Percentiles rank a stretch among this genome's conserved stretches.
Evolutionary conservation across 2,888 invertebrate genomes (phyloP).

Genomic region (Helobdella robusta): DNA sequence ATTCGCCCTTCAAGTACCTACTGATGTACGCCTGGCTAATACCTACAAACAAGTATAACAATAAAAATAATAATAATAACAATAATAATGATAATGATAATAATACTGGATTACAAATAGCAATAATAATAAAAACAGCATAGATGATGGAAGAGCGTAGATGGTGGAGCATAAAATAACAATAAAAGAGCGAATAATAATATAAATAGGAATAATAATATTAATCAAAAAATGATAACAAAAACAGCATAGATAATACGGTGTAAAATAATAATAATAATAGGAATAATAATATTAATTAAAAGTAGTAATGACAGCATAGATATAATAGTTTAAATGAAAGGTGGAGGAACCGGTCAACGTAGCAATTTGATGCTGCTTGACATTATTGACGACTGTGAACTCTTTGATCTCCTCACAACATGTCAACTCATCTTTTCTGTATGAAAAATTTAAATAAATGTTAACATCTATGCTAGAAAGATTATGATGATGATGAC

Average conservation of each 20-base stretch:
- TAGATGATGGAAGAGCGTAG: too few relatives aligned
- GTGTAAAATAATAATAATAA: too few relatives aligned
- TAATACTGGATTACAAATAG: too few relatives aligned
- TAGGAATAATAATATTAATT: neutral
- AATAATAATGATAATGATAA: too few relatives aligned
- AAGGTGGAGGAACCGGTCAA: constrained; percentile 43
- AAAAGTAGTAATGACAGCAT: neutral
- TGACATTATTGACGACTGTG: constrained; percentile 49
- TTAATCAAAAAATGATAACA: neutral
- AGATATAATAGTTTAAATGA: neutral
- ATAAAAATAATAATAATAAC: too few relatives aligned
- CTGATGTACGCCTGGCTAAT: constrained; percentile 53
- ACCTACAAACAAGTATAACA: too few relatives aligned
- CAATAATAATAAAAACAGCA: too few relatives aligned
- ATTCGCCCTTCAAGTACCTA: constrained; percentile 52
- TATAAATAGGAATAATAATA: neutral
- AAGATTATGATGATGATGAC: too few relatives aligned
- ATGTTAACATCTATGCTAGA: too few relatives aligned
- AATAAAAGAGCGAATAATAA: neutral
- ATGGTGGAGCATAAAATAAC: too few relatives aligned
- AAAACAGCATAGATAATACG: neutral
- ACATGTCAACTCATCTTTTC: constrained; percentile 37
- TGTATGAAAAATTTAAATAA: too few relatives aligned
- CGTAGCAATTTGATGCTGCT: constrained; percentile 52
- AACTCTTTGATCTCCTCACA: constrained; percentile 51